phyloP scores from a whole-genome alignment of 1,140 invertebrate species.

The Aphelenchoides avenae region DNA sequence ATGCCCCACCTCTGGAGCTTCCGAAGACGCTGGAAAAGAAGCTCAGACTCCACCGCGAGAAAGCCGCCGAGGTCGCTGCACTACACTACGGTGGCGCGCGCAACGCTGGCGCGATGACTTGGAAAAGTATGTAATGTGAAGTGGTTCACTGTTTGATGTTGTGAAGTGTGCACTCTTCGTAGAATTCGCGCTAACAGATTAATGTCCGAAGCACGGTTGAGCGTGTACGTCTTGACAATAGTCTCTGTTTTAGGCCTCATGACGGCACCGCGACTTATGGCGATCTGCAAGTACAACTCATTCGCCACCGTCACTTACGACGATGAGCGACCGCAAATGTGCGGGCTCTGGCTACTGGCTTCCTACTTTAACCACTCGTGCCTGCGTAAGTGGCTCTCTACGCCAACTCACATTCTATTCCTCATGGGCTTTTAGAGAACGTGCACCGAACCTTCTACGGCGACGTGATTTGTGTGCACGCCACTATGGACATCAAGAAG shows the following conservation, averaged over 20 bases:
- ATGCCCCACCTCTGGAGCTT: background rate
- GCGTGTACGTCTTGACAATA: background rate
- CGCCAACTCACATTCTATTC: background rate
- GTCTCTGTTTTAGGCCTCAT: background rate
- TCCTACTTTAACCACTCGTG: slow-evolving; percentile 9
- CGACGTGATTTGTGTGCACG: background rate
- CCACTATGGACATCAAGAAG: slow-evolving; percentile 3
- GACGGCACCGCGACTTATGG: background rate
- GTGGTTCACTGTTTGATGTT: too few relatives aligned
- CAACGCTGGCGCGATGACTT: background rate
- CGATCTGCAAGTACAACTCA: background rate
- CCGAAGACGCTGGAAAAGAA: background rate
- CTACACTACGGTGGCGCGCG: background rate
- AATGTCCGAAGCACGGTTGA: background rate
- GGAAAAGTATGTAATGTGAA: too few relatives aligned
- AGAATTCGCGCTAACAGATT: background rate
- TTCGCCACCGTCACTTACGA: too few relatives aligned
- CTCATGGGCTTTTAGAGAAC: background rate
- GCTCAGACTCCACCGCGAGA: too few relatives aligned
- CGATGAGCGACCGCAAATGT: too few relatives aligned
- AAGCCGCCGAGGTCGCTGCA: background rate
- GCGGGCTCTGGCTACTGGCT: slow-evolving; percentile 2
- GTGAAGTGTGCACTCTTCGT: background rate
- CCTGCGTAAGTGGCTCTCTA: too few relatives aligned
- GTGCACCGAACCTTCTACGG: slow-evolving; percentile 3